phyloP scores from a whole-genome alignment of 2,113 vertebrate species.

The Cnemophilus loriae region DNA sequence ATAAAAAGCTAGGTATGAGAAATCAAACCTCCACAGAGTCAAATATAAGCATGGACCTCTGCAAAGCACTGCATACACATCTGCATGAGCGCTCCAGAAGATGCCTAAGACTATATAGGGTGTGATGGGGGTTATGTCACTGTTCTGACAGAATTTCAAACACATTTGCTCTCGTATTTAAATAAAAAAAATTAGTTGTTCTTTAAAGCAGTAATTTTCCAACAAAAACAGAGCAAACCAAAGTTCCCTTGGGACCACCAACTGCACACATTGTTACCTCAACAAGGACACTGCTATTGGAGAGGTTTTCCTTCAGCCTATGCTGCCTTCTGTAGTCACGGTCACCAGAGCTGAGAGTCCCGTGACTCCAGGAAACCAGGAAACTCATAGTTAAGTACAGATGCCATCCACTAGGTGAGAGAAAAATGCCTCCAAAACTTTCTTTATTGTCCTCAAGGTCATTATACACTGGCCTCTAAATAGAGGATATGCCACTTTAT shows the following conservation, averaged over 20 bases:
- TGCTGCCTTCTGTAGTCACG: neutral
- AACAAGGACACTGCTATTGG: neutral
- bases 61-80: neutral
- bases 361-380: neutral
- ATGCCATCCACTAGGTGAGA: neutral
- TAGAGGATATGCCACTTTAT: neutral
- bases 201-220: neutral
- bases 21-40: neutral
- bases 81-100: neutral
- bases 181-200: neutral
- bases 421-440: neutral
- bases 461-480: neutral
- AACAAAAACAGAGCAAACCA: neutral
- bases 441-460: neutral
- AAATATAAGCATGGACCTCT: neutral
- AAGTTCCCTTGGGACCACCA: neutral
- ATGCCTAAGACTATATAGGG: neutral
- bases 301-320: neutral
- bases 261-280: fast-evolving
- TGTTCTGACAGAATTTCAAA: neutral
- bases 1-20: neutral
- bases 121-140: neutral
- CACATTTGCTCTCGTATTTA: neutral
- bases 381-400: neutral
- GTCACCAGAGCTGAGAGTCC: neutral